Evolutionary conservation across 2,797 vertebrate species (phyloP).

Genomic region (Erethizon dorsatum): DNA sequence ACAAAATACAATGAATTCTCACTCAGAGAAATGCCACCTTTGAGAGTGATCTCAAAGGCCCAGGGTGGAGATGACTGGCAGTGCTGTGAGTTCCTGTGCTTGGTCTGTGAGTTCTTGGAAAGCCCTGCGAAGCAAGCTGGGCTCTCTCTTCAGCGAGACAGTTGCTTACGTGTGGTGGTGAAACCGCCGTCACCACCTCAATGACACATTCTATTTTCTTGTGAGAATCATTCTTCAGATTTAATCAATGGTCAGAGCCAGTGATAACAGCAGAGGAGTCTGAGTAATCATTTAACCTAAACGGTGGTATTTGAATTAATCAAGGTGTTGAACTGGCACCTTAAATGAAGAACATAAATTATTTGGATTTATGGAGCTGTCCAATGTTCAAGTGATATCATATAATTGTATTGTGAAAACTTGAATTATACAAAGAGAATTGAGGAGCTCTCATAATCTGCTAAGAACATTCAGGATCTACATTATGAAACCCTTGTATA

Average conservation of each 20-base stretch:
- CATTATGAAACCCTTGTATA: neutral
- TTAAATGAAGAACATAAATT: neutral
- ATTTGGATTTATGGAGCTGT: neutral
- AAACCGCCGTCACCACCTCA: neutral
- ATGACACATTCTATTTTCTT: neutral
- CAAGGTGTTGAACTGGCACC: neutral
- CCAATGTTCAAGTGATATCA: neutral
- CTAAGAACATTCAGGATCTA: neutral
- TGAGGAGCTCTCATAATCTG: neutral
- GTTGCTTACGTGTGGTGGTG: neutral
- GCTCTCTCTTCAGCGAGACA: neutral
- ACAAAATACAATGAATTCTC: constrained; percentile 1
- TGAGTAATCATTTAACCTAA: neutral
- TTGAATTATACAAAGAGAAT: neutral
- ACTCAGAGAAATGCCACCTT: neutral
- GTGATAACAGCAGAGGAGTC: neutral
- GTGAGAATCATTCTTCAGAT: neutral
- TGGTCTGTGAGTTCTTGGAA: neutral
- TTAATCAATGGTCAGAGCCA: neutral
- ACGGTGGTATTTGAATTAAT: neutral
- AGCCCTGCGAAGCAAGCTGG: neutral
- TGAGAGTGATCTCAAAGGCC: neutral
- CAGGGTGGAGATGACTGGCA: neutral
- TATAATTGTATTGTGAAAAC: constrained; percentile 27
- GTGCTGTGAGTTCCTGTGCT: neutral